These are phyloP conservation scores for Drosophila meridionalis DNA, from an alignment of 2,888 invertebrate genomes.

Conservation along the genomic window DNA sequence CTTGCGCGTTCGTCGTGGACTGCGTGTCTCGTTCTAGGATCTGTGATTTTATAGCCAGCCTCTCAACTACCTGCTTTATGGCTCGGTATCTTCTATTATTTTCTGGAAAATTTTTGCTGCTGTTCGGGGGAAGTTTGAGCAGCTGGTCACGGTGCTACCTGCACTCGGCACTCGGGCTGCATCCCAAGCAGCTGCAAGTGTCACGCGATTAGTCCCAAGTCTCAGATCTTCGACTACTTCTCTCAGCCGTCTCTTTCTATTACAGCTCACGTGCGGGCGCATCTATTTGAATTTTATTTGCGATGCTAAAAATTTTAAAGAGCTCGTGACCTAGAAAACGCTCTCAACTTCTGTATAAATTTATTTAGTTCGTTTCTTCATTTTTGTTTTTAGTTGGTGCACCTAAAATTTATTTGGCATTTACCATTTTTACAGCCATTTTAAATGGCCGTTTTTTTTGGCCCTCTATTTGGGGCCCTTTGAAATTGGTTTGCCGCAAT, in stretches of 20 bases:
- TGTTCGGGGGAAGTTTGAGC: conserved; percentile 43
- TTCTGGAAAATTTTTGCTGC: conserved; percentile 34
- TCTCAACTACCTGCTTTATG: conserved; percentile 16
- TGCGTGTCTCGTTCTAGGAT: conserved; percentile 17
- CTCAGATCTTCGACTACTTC: neutral
- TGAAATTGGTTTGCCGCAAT: conserved; percentile 36
- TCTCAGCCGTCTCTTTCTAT: conserved; percentile 1
- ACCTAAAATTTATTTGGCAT: conserved; percentile 29
- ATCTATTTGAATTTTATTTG: conserved; percentile 17
- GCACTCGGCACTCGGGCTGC: conserved; percentile 35
- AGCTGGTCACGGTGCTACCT: conserved; percentile 66
- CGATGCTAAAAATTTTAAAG: conserved; percentile 50
- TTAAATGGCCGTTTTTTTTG: conserved; percentile 27
- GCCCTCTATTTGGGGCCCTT: conserved; percentile 27
- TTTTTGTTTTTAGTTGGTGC: conserved; percentile 7
- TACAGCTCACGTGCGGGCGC: conserved; percentile 21
- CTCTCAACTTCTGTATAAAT: conserved; percentile 1
- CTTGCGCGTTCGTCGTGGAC: conserved; percentile 33
- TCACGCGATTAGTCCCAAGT: conserved; percentile 63
- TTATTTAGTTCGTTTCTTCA: conserved; percentile 1
- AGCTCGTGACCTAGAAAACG: conserved; percentile 44
- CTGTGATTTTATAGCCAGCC: conserved; percentile 51
- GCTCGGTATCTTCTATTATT: conserved; percentile 25
- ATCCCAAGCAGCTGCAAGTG: conserved; percentile 63
- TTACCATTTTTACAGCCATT: conserved; percentile 41